Base-by-base conservation (phyloP, 2,888 invertebrate genomes). In the Timema cristinae region DNA sequence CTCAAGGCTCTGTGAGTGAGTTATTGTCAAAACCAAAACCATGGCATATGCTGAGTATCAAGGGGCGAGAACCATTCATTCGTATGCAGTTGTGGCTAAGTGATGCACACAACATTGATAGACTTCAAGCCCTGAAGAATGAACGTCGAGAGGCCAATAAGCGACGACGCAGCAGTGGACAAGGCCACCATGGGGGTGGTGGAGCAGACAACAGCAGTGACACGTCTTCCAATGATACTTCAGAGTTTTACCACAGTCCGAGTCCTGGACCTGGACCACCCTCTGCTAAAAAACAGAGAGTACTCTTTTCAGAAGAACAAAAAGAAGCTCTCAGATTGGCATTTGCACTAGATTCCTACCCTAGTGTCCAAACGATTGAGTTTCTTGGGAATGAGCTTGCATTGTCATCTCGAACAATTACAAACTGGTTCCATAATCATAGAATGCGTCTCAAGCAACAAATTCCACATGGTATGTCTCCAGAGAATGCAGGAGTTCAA, bases 371-470 rank as follows among this genome's bases (percentile, higher is more conserved):
- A 48, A 96, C 97, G 72, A 97, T 98, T 76, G 98, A 98, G 81
- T 96, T 96, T 80, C 86, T 99, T 73, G 97, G 98, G 50, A 89
- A 90, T 50, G 97, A 97, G 82, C 85, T 99, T 71, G 93, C 91
- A 9, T 86, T 99, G 59, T 94, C 96, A 7, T 92, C 97, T 69
- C 88, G 98, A 77, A 98, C 98, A 71, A 98, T 99, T 79, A 97
- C 97, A 74, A 99, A 99, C 84, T 99, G 99, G 99, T 99, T 99
- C 87, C 98, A 99, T 86, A 99, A 99, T 82, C 98, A 99, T 82
- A 90, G 99, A 78, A 99, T 99, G 96, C 89, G 99, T 75, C 88
- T 97, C 80, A 98, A 98, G 84, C 94, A 95, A 81, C 93, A 94
- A 54, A 90, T 90, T 70, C 93, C 94, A 2, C 93, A 93, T 79